Base-by-base conservation (phyloP, 2,113 vertebrate species). In the Rhipidura dahli region DNA sequence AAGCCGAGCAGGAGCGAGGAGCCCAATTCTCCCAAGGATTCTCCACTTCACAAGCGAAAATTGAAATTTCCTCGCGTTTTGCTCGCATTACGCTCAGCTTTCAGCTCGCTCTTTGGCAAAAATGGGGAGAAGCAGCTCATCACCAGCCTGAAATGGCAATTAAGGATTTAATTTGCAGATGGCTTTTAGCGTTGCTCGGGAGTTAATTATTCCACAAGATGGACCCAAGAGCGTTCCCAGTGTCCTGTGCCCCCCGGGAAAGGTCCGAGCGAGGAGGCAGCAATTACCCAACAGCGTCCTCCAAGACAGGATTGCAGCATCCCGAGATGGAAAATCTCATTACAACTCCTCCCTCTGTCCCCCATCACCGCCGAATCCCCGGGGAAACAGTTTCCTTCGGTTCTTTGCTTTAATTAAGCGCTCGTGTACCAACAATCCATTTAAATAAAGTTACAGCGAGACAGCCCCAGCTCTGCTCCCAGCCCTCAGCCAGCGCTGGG, bases 401-500 rank as follows among this genome's bases (percentile, higher is more conserved):
- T n/a, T 64, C 56, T 69, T 45, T 40, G 45, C 39, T 75, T 39
- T 89, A 81, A 53, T 5, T 30, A 73, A 85, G 42, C 0, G 35
- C 1, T 5, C 0, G 5, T 6, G 15, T 4, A n/a, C 31, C 15
- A 61, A 24, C 7, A 6, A 22, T 13, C 28, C 17, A 5, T 16
- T 75, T 78, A 60, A 64, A 47, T 39, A 2, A 56, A 81, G 37
- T 26, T 42, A 5, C 4, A 33, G 59, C 10, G 2, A 15, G 13
- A 22, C 22, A 28, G 39, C 11, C 11, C 28, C 42, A 69, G 15
- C 39, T 37, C 70, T 60, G 69, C 56, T 47, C 64, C 30, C 1
- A 6, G 1, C 9, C 27, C 5, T 0, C 63, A 50, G 64, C 54
- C 37, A 4, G 44, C 0, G 4, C 15, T 2, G 61, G 49, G 35